Conservation (phyloP, 1,140 invertebrate species). For the Megalonaias nervosa region DNA sequence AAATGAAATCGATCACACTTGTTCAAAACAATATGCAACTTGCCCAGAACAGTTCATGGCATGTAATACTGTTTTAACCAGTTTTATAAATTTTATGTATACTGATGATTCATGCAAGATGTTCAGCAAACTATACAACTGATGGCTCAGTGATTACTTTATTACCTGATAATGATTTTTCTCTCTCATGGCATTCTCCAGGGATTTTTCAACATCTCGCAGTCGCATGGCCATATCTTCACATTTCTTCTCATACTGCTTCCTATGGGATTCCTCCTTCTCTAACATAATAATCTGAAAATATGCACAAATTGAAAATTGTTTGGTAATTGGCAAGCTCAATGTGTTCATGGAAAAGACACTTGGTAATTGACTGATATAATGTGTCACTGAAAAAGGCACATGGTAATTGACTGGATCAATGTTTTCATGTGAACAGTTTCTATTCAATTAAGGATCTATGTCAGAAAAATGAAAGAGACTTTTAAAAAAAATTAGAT, state of each 20-base stretch:
- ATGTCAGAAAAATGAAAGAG: neutral
- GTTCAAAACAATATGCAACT: neutral
- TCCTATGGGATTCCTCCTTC: constrained; percentile 79
- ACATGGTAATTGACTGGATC: too few relatives aligned
- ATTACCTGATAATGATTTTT: constrained; percentile 64
- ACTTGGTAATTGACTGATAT: neutral
- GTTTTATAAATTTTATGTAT: neutral
- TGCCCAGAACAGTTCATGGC: neutral
- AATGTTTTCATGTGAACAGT: too few relatives aligned
- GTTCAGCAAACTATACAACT: too few relatives aligned
- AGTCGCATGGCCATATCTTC: constrained; percentile 80
- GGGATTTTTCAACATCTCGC: constrained; percentile 79
- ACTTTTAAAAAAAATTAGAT: neutral
- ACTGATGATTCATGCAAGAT: neutral
- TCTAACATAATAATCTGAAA: constrained; percentile 86
- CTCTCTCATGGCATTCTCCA: constrained; percentile 58
- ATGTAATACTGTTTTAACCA: neutral
- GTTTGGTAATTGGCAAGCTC: neutral
- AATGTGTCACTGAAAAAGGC: too few relatives aligned
- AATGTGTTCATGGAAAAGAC: too few relatives aligned
- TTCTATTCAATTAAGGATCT: neutral
- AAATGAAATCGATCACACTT: too few relatives aligned
- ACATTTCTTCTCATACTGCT: constrained; percentile 82
- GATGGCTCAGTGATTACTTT: neutral
- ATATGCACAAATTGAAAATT: constrained; percentile 8